phyloP scores from a whole-genome alignment of 2,113 vertebrate genomes.

The Benitochromis conjunctus region DNA sequence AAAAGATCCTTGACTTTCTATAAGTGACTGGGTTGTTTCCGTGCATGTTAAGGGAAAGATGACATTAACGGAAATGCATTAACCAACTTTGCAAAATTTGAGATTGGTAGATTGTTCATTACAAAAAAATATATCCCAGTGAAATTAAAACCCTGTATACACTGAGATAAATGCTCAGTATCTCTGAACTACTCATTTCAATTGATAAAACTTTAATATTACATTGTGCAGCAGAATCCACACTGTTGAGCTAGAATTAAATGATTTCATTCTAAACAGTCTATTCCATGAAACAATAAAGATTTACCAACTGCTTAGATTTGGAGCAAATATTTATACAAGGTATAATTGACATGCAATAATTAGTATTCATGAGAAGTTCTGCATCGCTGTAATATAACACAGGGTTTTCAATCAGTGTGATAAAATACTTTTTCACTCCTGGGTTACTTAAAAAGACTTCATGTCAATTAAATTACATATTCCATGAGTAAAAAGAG shows the following conservation, averaged over 20 bases:
- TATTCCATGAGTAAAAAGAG: rapidly evolving
- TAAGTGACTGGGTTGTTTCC: background rate
- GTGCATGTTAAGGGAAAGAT: background rate
- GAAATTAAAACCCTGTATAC: background rate
- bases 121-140: rapidly evolving
- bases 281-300: background rate
- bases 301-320: background rate
- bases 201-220: background rate
- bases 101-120: background rate
- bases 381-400: background rate
- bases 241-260: background rate
- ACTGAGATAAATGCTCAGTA: background rate
- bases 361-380: background rate
- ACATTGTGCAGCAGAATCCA: background rate
- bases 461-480: background rate
- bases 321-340: background rate
- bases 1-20: background rate
- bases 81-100: background rate
- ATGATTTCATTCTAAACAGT: background rate
- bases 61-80: rapidly evolving
- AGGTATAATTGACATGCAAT: background rate
- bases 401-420: background rate
- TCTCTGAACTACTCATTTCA: background rate
- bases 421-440: background rate
- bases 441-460: background rate